Conservation (phyloP, 2,888 invertebrate species). For the Cantharis lateralis region DNA sequence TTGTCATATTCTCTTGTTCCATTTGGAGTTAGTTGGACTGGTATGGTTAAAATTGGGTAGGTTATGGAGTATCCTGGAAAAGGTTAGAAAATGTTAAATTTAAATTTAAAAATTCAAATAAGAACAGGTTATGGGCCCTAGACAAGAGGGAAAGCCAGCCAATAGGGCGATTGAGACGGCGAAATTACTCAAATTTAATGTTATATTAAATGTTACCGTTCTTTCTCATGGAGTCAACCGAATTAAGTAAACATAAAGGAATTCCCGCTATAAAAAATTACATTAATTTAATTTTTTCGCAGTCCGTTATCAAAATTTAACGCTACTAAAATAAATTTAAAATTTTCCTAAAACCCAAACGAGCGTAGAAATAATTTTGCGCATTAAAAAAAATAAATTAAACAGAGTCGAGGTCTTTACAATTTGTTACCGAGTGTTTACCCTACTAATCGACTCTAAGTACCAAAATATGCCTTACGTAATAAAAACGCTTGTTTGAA, state of each 20-base stretch:
- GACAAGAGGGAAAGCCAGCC: no score
- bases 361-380: not conserved
- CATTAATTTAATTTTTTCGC: not conserved
- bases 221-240: not conserved
- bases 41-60: slow-evolving; percentile 9
- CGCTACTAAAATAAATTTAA: not conserved
- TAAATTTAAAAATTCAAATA: no score
- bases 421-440: not conserved
- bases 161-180: not conserved
- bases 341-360: not conserved
- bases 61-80: slow-evolving; percentile 17
- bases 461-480: not conserved
- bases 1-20: not conserved
- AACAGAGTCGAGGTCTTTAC: not conserved
- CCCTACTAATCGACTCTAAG: no score
- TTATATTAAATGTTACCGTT: not conserved
- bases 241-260: not conserved
- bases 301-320: not conserved
- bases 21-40: slow-evolving; percentile 7
- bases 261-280: not conserved
- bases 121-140: no score
- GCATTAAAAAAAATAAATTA: not conserved
- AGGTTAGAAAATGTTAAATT: no score
- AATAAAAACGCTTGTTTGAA: no score
- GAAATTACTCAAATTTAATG: no score